Evolutionary conservation across 2,113 vertebrate species (phyloP), one percentile per base, ranked within the genome.

Genomic region (Gymnorhina tibicen): DNA sequence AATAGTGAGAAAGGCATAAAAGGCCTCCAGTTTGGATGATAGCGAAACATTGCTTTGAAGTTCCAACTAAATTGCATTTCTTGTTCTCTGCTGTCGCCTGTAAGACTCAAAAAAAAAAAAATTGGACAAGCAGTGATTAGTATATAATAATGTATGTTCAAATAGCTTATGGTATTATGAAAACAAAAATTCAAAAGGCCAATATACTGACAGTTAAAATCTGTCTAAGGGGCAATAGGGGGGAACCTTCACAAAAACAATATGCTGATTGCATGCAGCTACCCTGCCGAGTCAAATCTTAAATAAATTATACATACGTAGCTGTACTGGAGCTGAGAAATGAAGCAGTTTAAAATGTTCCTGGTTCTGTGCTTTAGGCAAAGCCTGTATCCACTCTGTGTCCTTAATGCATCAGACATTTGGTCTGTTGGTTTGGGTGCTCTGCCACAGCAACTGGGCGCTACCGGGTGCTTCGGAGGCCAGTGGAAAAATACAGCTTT

Each of bases 171-270:
- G 91, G 88, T 96, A 91, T 93, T 95, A 85, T 92, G 93, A 93
- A 96, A 96, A 96, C 92, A 97, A 92, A 94, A 96, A 94, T 92
- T 96, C 52, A 72, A 93, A 96, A 96, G 93, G 92, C 83, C 94
- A 95, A 78, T 96, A 92, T 79, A 58, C 49, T 92, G 88, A 91
- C 93, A 95, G 95, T 95, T 96, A 94, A 95, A 97, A 97, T 91
- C 90, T 95, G 91, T 95, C 82, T 89, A 73, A 96, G 73, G 96
- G 96, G 86, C 96, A 94, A 81, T 87, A 90, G 86, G 92, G 80
- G 76, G 77, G 91, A 93, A 95, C 86, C 88, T 92, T 95, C 76
- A 85, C 80, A 93, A 94, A 94, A 97, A 92, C 92, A 96, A 76
- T 93, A 92, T 91, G 86, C 91, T 93, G 96, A 96, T 96, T 97